Percentiles rank a stretch among this genome's conserved stretches.
phyloP scores from a whole-genome alignment of 2,797 vertebrate species.

The Knipowitschia caucasica region DNA sequence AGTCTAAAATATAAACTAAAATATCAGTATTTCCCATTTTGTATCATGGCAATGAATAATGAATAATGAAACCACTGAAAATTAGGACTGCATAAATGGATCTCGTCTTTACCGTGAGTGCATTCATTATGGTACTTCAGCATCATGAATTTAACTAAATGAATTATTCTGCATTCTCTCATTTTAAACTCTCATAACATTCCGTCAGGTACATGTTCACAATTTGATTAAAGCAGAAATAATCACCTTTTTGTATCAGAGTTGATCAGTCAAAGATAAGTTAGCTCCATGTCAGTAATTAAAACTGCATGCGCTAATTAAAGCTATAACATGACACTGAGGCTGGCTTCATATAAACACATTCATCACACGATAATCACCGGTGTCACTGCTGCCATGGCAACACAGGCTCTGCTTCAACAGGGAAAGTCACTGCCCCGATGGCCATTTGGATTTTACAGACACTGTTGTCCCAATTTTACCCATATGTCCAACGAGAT shows the following conservation, averaged over 20 bases:
- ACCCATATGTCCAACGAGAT: background rate
- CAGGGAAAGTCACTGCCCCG: background rate
- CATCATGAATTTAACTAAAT: background rate
- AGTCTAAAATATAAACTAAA: no score
- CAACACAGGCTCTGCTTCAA: background rate
- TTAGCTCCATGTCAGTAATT: conserved; percentile 11
- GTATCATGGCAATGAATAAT: no score
- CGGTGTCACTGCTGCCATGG: conserved; percentile 2
- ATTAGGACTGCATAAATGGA: no score
- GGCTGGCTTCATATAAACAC: conserved; percentile 8
- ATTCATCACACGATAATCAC: background rate
- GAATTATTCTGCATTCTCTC: no score
- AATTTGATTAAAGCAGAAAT: conserved; percentile 2
- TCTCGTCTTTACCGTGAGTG: no score
- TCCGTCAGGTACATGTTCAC: background rate
- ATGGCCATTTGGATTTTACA: background rate
- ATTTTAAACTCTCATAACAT: no score
- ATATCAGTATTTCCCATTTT: no score
- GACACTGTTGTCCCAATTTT: background rate
- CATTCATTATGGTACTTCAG: no score
- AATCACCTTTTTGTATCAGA: background rate
- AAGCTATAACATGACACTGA: conserved; percentile 4
- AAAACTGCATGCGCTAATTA: conserved; percentile 5
- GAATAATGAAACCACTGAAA: no score
- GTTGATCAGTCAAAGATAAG: conserved; percentile 9